Evolutionary conservation across 2,888 invertebrate genomes (phyloP).

Genomic region (Andrena trimmerana): DNA sequence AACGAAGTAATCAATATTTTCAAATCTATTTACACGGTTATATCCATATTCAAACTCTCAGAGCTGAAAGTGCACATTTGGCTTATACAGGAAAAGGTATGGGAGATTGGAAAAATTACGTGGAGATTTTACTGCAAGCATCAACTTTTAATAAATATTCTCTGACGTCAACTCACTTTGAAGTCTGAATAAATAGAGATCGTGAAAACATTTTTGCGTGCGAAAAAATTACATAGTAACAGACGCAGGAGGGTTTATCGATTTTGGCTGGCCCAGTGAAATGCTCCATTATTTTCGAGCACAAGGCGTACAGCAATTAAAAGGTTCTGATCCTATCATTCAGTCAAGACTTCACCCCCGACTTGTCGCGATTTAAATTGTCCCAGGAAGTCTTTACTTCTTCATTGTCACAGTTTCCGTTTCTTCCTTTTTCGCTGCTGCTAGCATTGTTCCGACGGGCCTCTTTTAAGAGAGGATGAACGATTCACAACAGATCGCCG

Average conservation of each 20-base stretch:
- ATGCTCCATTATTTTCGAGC: slow-evolving; percentile 1
- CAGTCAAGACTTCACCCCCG: background rate
- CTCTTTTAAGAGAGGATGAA: background rate
- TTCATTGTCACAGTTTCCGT: slow-evolving; percentile 15
- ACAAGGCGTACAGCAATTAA: slow-evolving; percentile 20
- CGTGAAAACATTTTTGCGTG: no score
- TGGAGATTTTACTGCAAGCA: no score
- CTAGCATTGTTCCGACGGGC: slow-evolving; percentile 9
- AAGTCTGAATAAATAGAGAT: no score
- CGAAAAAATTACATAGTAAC: no score
- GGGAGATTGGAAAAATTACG: no score
- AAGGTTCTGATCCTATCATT: slow-evolving; percentile 22
- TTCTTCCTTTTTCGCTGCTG: background rate
- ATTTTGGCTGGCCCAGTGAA: background rate
- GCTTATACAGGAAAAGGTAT: no score
- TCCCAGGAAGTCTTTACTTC: slow-evolving; percentile 1
- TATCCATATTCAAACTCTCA: no score
- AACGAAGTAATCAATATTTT: no score
- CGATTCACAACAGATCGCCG: background rate
- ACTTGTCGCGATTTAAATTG: slow-evolving; percentile 3
- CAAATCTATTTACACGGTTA: no score
- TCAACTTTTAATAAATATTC: no score
- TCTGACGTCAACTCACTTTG: no score
- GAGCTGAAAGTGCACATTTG: no score
- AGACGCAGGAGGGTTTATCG: background rate